A percentile compares a stretch with the other conserved stretches of the same genome.
phyloP scores from a whole-genome alignment of 2,113 vertebrate species.

The Poicephalus gulielmi region DNA sequence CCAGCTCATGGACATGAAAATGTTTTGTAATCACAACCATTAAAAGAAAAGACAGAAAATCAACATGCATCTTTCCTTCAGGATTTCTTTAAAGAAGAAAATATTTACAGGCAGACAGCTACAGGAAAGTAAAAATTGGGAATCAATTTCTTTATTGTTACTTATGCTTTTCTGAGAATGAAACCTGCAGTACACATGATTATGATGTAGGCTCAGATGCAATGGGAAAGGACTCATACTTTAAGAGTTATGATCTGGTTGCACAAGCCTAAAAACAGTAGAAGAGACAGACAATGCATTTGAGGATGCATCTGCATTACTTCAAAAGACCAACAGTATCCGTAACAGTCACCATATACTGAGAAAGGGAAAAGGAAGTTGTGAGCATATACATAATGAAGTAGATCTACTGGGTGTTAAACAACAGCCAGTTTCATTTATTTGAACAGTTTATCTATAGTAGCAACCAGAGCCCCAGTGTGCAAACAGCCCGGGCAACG shows the following conservation, averaged over 20 bases:
- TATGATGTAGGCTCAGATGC: neutral
- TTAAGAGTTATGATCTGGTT: neutral
- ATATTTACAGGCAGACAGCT: neutral
- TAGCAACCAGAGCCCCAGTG: neutral
- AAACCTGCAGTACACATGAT: neutral
- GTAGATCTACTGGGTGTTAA: neutral
- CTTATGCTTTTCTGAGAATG: neutral
- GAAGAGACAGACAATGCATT: neutral
- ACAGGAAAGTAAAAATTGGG: neutral
- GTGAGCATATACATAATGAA: neutral
- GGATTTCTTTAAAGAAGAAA: neutral
- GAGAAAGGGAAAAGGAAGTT: neutral
- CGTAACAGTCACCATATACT: rapidly evolving
- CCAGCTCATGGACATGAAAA: neutral
- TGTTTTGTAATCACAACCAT: neutral
- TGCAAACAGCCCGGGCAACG: neutral
- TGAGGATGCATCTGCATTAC: neutral
- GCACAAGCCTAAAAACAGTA: neutral
- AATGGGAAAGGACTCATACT: neutral
- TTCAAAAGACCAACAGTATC: neutral
- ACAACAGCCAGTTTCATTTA: neutral
- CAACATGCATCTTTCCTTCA: neutral
- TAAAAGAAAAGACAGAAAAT: neutral
- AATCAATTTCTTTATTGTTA: neutral
- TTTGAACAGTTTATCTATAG: neutral